Evolutionary conservation across 23 tunicate genomes (phyloP).

Genomic region (Phallusia fumigata): DNA sequence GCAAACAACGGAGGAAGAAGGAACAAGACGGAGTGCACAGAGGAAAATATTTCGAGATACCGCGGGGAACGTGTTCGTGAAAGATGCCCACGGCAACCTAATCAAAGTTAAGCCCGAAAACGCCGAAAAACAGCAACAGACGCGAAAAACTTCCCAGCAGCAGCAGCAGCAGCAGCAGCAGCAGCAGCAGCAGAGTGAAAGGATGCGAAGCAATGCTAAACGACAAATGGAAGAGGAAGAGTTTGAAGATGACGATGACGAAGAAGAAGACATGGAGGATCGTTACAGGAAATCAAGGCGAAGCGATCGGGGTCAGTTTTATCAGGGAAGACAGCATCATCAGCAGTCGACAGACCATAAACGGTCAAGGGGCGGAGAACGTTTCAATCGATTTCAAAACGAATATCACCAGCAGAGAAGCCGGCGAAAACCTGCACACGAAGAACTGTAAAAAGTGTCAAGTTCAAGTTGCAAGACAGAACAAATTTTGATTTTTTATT

Average conservation of each 20-base stretch:
- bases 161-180: background rate
- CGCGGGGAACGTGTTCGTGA: constrained; percentile 59
- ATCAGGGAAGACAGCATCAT: background rate
- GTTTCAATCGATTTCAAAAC: background rate
- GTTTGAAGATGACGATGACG: constrained; percentile 13
- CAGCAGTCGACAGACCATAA: background rate
- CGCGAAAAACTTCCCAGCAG: no score
- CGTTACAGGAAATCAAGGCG: background rate
- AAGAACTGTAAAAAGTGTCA: constrained; percentile 13
- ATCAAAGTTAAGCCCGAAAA: constrained; percentile 27
- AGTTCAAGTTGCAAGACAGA: no score
- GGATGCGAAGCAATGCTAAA: no score
- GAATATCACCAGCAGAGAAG: constrained; percentile 5
- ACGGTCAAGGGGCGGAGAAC: background rate
- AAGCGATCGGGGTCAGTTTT: background rate
- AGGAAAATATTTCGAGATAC: constrained; percentile 36
- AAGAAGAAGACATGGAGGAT: background rate
- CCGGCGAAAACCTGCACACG: constrained; percentile 21
- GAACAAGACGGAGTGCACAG: background rate
- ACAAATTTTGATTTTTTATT: no score
- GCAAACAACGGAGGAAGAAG: background rate
- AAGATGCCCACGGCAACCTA: constrained; percentile 62
- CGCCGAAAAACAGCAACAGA: constrained; percentile 12
- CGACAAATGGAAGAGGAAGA: constrained; percentile 4
- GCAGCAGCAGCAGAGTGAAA: background rate